These are phyloP conservation scores for Drosophila punjabiensis DNA, from an alignment of 1,140 invertebrate genomes.

Conservation along the genomic window DNA sequence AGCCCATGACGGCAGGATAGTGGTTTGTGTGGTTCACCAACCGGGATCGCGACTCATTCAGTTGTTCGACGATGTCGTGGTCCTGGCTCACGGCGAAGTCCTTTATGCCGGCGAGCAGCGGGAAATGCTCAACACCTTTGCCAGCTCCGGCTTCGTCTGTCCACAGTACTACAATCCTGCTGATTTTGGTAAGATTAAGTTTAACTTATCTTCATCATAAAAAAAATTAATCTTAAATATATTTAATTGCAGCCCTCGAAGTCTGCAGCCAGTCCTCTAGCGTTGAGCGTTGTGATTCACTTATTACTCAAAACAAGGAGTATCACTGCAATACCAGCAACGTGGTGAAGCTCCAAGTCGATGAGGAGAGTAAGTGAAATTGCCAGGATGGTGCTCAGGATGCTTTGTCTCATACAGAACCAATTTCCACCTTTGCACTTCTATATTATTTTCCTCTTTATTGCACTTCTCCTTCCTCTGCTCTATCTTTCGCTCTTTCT, in stretches of 20 bases:
- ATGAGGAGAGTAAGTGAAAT: slow-evolving; percentile 72
- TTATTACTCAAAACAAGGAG: slow-evolving; percentile 66
- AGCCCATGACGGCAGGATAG: slow-evolving; percentile 90
- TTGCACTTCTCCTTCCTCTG: slow-evolving; percentile 30
- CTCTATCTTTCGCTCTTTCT: slow-evolving; percentile 61
- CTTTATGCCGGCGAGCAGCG: slow-evolving; percentile 87
- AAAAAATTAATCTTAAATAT: too few relatives aligned
- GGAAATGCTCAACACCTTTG: slow-evolving; percentile 86
- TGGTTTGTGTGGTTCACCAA: slow-evolving; percentile 95
- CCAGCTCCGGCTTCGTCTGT: slow-evolving; percentile 86
- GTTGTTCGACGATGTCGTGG: slow-evolving; percentile 88
- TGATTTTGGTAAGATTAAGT: slow-evolving; percentile 86
- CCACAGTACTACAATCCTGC: slow-evolving; percentile 90
- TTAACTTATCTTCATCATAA: not conserved
- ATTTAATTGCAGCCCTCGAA: slow-evolving; percentile 61
- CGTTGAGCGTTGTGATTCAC: slow-evolving; percentile 45
- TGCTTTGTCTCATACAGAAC: slow-evolving; percentile 15
- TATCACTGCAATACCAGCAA: slow-evolving; percentile 19
- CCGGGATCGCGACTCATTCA: slow-evolving; percentile 94
- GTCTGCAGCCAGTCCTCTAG: slow-evolving; percentile 69
- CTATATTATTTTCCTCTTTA: slow-evolving; percentile 8
- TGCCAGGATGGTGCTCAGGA: slow-evolving; percentile 13
- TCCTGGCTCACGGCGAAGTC: slow-evolving; percentile 87
- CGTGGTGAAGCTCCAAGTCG: slow-evolving; percentile 25
- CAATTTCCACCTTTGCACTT: slow-evolving; percentile 1